Evolutionary conservation across 2,888 invertebrate genomes (phyloP).

Genomic region (Noctua janthe): DNA sequence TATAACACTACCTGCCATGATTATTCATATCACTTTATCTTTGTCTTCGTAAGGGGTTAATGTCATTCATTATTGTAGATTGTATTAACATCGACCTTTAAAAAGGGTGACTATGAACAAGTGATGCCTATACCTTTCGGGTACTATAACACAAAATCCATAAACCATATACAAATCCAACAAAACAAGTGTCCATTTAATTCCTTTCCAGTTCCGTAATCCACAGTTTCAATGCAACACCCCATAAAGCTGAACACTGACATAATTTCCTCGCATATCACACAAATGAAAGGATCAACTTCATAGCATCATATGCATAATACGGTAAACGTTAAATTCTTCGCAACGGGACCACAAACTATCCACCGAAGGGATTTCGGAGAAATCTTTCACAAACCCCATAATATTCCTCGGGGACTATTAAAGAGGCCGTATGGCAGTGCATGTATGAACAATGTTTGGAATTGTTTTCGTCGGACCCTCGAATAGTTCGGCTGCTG

Average conservation of each 20-base stretch:
- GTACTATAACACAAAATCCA: background rate
- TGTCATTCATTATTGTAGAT: background rate
- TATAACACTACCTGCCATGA: background rate
- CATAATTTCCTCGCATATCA: constrained; percentile 51
- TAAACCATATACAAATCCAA: background rate
- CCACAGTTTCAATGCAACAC: constrained; percentile 57
- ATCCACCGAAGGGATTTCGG: constrained; percentile 61
- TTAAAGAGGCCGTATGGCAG: constrained; percentile 50
- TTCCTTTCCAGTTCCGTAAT: constrained; percentile 43
- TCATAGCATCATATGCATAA: constrained; percentile 65
- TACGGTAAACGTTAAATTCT: constrained; percentile 57
- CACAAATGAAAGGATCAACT: constrained; percentile 64
- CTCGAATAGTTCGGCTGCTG: constrained; percentile 50
- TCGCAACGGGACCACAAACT: constrained; percentile 61
- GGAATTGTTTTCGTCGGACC: constrained; percentile 64
- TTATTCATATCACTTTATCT: background rate
- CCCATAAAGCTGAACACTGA: constrained; percentile 42
- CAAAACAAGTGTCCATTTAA: background rate
- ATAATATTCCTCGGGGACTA: constrained; percentile 66
- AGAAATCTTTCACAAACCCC: constrained; percentile 64
- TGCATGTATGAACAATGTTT: constrained; percentile 69
- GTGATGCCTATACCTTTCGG: background rate
- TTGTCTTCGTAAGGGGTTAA: background rate
- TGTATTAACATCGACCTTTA: background rate
- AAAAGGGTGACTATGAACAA: background rate